Evolutionary conservation across 1,140 invertebrate genomes (phyloP), one percentile per base, ranked within the genome.

Genomic region (Oryctes rhinoceros): DNA sequence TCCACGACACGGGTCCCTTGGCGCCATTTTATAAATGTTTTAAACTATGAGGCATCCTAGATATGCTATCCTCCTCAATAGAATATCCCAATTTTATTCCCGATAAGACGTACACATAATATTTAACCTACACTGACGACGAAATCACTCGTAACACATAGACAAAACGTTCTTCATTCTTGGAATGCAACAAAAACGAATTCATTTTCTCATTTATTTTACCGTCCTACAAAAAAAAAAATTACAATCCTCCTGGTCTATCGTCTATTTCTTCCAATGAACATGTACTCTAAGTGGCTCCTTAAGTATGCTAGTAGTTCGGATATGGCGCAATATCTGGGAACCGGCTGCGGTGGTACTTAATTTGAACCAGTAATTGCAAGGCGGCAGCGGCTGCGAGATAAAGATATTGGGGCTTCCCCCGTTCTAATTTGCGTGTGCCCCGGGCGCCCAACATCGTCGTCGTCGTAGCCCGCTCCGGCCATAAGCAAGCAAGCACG

Each of bases 301-400:
- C 13, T 35, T 9, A 37, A 71, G 65, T 35, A 24, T 24, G 65
- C 65, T 30, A 37, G 20, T 71, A 37, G 24, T 37, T 71, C 65
- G 11, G 65, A 71, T 71, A 79, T 79, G 48, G 37, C 78, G 78
- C 65, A 80, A 80, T 80, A 80, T 80, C 79, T 76, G 75, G 77
- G 77, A 80, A 48, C 74, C 79, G 79, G 79, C 79, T 80, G 79
- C 79, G 53, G 71, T 76, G 79, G 79, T 80, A 37, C 79, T 80
- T 80, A 80, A 80, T 80, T 80, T 49, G 71, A 71, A 49, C 71
- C 39, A 80, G 79, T 80, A 80, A 80, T 80, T 80, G 79, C 79
- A 74, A 37, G 79, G 75, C 47, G 74, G 79, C 49, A 80, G 74
- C 79, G 79, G 79, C 49, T 80, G 75, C 74, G 24, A 76, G 79